Conservation (phyloP, 1,140 invertebrate genomes). For the Zelostemma sp. region DNA sequence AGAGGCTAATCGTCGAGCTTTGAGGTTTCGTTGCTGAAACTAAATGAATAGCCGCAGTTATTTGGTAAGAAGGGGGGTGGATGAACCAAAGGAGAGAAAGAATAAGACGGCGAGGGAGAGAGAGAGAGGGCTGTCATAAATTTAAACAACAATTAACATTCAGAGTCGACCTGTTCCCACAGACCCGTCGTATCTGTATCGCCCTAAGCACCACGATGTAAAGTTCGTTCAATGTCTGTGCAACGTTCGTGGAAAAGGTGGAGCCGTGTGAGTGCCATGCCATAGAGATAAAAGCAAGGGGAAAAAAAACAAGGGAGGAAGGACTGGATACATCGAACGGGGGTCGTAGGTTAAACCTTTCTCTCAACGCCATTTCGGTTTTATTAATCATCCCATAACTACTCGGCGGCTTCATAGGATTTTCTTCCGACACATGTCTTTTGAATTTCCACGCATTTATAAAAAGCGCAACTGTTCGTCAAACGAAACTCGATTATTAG, state of each 20-base stretch:
- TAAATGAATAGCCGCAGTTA: slow-evolving; percentile 54
- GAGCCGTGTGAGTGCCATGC: slow-evolving; percentile 32
- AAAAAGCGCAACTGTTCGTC: too few relatives aligned
- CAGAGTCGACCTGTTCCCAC: slow-evolving; percentile 55
- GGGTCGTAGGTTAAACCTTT: slow-evolving; percentile 61
- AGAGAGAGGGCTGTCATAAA: slow-evolving; percentile 56
- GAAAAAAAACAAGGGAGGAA: slow-evolving; percentile 21
- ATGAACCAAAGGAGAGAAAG: not conserved
- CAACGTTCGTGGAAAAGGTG: slow-evolving; percentile 47
- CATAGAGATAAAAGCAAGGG: slow-evolving; percentile 24
- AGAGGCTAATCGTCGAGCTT: slow-evolving; percentile 55
- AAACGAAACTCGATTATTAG: too few relatives aligned
- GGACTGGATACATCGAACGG: slow-evolving; percentile 54
- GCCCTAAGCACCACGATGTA: slow-evolving; percentile 35
- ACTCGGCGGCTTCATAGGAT: slow-evolving; percentile 1
- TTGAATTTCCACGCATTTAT: too few relatives aligned
- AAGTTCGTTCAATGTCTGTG: slow-evolving; percentile 25
- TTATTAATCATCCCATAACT: slow-evolving; percentile 57
- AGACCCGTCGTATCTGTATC: slow-evolving; percentile 50
- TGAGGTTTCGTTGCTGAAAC: slow-evolving; percentile 34
- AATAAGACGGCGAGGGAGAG: not conserved
- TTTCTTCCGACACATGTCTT: too few relatives aligned
- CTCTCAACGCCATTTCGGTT: slow-evolving; percentile 62
- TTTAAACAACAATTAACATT: slow-evolving; percentile 69
- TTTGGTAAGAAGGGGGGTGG: slow-evolving; percentile 22